Evolutionary conservation across 1,140 invertebrate genomes (phyloP).

Genomic region (Mactra quadrangularis): DNA sequence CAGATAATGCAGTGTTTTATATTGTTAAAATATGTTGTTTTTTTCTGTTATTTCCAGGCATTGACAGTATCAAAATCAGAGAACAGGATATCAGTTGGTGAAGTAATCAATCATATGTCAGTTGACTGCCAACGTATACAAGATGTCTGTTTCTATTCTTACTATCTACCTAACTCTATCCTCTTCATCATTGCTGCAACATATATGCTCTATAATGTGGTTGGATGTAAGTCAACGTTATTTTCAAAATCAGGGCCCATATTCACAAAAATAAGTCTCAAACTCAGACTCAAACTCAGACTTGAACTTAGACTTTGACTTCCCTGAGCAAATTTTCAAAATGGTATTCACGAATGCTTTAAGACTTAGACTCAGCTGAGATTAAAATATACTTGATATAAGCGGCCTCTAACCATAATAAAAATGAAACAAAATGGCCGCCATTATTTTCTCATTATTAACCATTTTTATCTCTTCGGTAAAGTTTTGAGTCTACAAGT

Average conservation of each 20-base stretch:
- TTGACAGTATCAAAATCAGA: slow-evolving; percentile 39
- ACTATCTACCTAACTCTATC: slow-evolving; percentile 32
- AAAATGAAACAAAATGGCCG: too few species aligned
- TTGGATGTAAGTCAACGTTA: slow-evolving; percentile 35
- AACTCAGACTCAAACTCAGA: background rate
- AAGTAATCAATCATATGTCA: slow-evolving; percentile 52
- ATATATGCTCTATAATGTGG: slow-evolving; percentile 1
- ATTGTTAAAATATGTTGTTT: too few species aligned
- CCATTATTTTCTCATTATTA: too few species aligned
- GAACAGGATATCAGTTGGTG: slow-evolving; percentile 39
- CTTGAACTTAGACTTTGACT: too few species aligned
- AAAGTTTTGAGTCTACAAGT: too few species aligned
- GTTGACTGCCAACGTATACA: slow-evolving; percentile 48
- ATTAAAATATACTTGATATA: too few species aligned
- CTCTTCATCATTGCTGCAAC: background rate
- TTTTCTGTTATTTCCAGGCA: slow-evolving; percentile 15
- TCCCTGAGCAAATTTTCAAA: too few species aligned
- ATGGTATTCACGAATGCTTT: background rate
- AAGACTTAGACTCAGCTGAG: background rate
- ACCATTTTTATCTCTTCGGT: too few species aligned
- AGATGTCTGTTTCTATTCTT: slow-evolving; percentile 21
- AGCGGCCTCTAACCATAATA: too few species aligned
- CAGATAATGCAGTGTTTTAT: too few species aligned
- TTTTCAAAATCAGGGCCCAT: too few species aligned
- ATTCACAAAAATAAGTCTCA: too few species aligned